Base-by-base conservation (phyloP, 2,113 vertebrate species). In the Salvelinus fontinalis region DNA sequence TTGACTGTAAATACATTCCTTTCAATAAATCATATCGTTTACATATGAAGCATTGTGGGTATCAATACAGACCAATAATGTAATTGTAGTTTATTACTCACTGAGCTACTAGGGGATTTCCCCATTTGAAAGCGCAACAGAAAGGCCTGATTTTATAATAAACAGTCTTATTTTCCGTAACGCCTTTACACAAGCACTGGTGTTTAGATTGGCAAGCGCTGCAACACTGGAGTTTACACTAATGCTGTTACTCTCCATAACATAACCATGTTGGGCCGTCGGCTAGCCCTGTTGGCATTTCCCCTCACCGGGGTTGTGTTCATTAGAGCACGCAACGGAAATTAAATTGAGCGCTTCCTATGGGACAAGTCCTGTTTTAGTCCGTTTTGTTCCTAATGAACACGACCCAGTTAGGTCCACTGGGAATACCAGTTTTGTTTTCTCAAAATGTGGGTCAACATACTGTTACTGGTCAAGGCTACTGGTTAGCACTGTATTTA, bases 281-380 rank as follows among this genome's bases (percentile, higher is more conserved):
- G 34, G 81, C 1, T 16, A 39, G 78, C 79, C 82, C 79, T 79
- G 62, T 79, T 54, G 75, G 74, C 77, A 84, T 78, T 73, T 65
- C 76, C 67, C 65, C 12, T 44, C 67, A 67, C 51, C 16, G 1
- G 51, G 5, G 51, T 54, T 14, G 51, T 54, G 51, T 54, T 54
- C 14, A 18, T 54, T 54, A 18, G 51, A 18, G 4, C 51, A 5
- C 4, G 13, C 13, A 18, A 18, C 16, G 5, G 51, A 18, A 54
- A 54, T 18, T 1, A 44, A 11, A 44, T 18, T 54, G 14, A 1
- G 16, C 12, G 12, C 51, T 54, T 54, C 51, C 18, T 54, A 54
- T 54, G 1, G 51, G 13, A 54, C 51, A 16, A 54, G 51, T 54
- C 51, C 51, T 54, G 51, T 18, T 54, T 54, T 54, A 16, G 51